Base-by-base conservation (phyloP, 2,888 invertebrate genomes). In the Dryobotodes eremita region DNA sequence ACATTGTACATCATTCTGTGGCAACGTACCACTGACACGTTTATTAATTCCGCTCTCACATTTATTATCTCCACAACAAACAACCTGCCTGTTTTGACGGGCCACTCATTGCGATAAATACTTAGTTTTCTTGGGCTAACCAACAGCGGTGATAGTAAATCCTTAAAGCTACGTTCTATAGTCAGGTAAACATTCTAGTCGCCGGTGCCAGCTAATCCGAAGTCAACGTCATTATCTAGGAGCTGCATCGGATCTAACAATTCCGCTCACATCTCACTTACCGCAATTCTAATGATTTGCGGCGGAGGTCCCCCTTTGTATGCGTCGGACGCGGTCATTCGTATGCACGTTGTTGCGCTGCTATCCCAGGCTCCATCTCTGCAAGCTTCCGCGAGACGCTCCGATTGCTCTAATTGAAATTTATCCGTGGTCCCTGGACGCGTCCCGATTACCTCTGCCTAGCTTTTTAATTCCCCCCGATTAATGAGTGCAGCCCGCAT, bases 241-340 rank as follows among this genome's bases (percentile, higher is more conserved):
- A 90, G 90, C 89, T 88, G 92, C 91, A 94, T 94, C 94, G 92
- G 91, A 91, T 91, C 91, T 91, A 92, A 93, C 91, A 91, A 96
- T 96, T 96, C 96, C 92, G 89, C 93, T 94, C 96, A 95, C 96
- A 96, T 95, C 95, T 94, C 93, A 93, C 94, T 95, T 95, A 95
- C 95, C 94, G 95, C 95, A 95, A 96, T 94, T 93, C 93, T 94
- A 96, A 96, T 96, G 95, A 96, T 96, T 96, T 94, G 95, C 94
- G 87, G 92, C 93, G 95, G 95, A 94, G 95, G 94, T 94, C 94
- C 94, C 94, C 89, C 91, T 96, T 95, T 94, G 95, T 96, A 96
- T 96, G 95, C 96, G 90, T 86, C 87, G 89, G 89, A 90, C 93
- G 90, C 90, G 90, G 90, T 90, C 89, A 88, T 94, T 93, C 90